Evolutionary conservation across 2,113 vertebrate genomes (phyloP), one percentile per base, ranked within the genome.

Genomic region (Machaerirhynchus nigripectus): DNA sequence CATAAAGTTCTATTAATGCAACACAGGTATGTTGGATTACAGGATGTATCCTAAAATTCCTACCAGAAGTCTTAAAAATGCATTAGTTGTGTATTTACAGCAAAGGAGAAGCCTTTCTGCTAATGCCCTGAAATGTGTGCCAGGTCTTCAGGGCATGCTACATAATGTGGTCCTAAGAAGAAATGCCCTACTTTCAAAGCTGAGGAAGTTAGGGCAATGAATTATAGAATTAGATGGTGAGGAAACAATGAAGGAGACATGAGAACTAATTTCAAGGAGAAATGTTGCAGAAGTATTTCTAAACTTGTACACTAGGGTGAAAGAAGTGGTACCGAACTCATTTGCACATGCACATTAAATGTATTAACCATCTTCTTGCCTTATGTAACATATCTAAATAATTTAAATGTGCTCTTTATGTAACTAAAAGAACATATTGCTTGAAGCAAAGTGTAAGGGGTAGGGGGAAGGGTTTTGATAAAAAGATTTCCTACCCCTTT

Each of bases 81-180:
- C 19, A 49, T 85, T 33, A 5, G 10, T 30, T 0, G 0, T 33
- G 2, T 35, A 31, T 56, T 87, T 84, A 24, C 42, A 80, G 80
- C 16, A 27, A 44, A 83, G 83, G 17, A 83, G 47, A 14, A 57
- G 16, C 23, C 50, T 85, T 77, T 35, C 55, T 73, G 61, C 44
- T 88, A 24, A 39, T 69, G 61, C 17, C 84, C 75, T 86, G 92
- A 26, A 93, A 96, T 94, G n/a, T 95, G 95, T 90, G 88, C 64
- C 90, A 93, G 84, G 61, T 92, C 95, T 93, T 93, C 73, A 88
- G 96, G 94, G 94, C 89, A 81, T 46, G 71, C 89, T 84, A 7
- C 24, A 3, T 55, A 71, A 76, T 0, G 8, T 37, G 57, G 74
- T 37, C 83, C 77, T 68, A 26, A 63, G 76, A 77, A 83, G 63